Base-by-base conservation (phyloP, 2,797 vertebrate species). In the Ctenosaura bakeri region DNA sequence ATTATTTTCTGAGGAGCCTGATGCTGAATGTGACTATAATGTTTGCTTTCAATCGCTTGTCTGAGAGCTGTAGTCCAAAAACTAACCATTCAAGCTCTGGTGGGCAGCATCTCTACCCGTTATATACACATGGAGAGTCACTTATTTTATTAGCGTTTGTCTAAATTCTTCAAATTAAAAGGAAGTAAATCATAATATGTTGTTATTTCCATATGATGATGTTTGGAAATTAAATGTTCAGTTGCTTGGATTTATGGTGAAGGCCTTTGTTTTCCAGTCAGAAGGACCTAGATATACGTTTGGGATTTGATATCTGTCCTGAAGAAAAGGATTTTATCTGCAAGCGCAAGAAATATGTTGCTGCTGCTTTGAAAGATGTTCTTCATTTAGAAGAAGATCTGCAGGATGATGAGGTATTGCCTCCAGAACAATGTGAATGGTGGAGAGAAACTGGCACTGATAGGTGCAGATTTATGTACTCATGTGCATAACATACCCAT, bases 261-360 rank as follows among this genome's bases (percentile, higher is more conserved):
- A 0, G 46, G 1, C 80, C 1, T 94, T 64, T 88, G 20, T 84
- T 6, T 8, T 90, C 2, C 24, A 96, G 96, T 1, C 62, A 54
- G 26, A 88, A 95, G 26, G 90, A 92, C 13, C 92, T 97, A 52
- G 96, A 96, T 50, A 92, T 98, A 59, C 96, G 96, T 1, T 50
- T 98, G 94, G 97, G 96, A 42, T 97, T 97, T 91, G 97, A 96
- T 84, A 94, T 98, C 2, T 97, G 97, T 0, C 1, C 79, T 0
- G 94, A 97, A 85, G 98, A 98, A 89, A 94, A 96, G 35, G 91
- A 87, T 12, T 98, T 97, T 93, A 94, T 98, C 88, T 59, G 73
- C 59, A 98, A 97, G 93, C 97, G 98, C 92, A 97, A 96, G 92
- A 94, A 90, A 56, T 90, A 97, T 5, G 97, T 97, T 81, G 97